Evolutionary conservation across 2,888 invertebrate species (phyloP).

Genomic region (Hydropsyche betteni): DNA sequence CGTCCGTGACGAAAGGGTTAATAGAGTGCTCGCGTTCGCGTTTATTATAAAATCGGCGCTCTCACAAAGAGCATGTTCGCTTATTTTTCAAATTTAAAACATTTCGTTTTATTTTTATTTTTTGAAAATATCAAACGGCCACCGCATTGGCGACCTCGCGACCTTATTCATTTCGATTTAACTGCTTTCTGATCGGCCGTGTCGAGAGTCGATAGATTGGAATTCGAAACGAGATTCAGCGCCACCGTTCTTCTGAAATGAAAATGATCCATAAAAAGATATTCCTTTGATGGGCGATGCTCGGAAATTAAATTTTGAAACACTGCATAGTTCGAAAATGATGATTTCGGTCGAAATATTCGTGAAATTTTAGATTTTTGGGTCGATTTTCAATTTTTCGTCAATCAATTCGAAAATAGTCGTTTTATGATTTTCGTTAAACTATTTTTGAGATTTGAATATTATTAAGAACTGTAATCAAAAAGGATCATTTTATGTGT

Average conservation of each 20-base stretch:
- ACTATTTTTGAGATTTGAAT: too few species aligned
- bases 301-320: not conserved
- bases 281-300: not conserved
- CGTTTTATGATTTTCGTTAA: too few species aligned
- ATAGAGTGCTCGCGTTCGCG: conserved; percentile 21
- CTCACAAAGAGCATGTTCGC: not conserved
- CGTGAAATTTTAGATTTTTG: too few species aligned
- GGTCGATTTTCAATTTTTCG: too few species aligned
- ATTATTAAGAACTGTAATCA: too few species aligned
- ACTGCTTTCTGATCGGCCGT: conserved; percentile 15
- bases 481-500: too few species aligned
- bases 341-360: too few species aligned
- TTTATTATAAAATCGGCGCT: not conserved
- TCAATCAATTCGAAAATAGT: too few species aligned
- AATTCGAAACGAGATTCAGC: not conserved
- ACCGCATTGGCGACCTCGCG: not conserved
- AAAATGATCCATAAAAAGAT: not conserved
- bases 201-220: not conserved
- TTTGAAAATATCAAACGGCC: not conserved
- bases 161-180: conserved; percentile 11
- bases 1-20: conserved; percentile 22
- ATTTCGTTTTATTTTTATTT: conserved; percentile 10
- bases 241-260: not conserved
- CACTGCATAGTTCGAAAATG: too few species aligned
- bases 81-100: conserved; percentile 4